A percentile compares a stretch with the other conserved stretches of the same genome.
Conservation (phyloP, 2,888 invertebrate genomes). For the Caenorhabditis becei region DNA sequence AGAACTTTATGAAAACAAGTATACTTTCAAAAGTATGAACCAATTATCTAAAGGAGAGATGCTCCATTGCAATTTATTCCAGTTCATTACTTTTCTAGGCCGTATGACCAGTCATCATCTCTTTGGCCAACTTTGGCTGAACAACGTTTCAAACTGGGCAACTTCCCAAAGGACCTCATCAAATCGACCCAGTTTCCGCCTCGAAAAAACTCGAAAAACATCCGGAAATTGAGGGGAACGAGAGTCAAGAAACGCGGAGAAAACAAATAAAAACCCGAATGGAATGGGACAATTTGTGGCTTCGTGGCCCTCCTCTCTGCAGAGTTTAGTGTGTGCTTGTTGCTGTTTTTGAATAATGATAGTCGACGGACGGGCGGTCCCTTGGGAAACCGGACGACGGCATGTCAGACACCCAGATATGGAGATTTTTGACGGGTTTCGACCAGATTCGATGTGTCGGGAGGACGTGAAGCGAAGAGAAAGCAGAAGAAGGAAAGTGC, state of each 20-base stretch:
- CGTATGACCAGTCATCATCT: too few relatives aligned
- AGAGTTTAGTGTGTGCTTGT: conserved; percentile 21
- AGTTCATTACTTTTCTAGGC: too few relatives aligned
- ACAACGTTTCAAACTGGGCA: too few relatives aligned
- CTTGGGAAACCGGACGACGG: conserved; percentile 4
- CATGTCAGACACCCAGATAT: conserved; percentile 16
- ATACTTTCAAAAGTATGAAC: too few relatives aligned
- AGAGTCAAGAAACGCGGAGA: neutral
- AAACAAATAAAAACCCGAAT: conserved; percentile 13
- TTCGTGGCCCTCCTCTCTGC: neutral
- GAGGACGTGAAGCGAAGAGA: neutral
- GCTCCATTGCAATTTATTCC: too few relatives aligned
- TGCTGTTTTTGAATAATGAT: conserved; percentile 59
- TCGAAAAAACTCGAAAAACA: neutral
- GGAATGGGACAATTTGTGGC: conserved; percentile 27
- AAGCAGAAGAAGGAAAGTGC: neutral
- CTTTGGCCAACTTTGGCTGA: too few relatives aligned
- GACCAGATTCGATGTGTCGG: conserved; percentile 5
- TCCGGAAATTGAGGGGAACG: neutral
- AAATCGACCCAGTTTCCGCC: neutral
- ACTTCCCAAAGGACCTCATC: neutral
- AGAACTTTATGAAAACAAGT: too few relatives aligned
- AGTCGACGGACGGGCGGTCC: conserved; percentile 18
- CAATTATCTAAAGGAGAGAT: too few relatives aligned
- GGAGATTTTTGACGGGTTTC: conserved; percentile 33